These are phyloP conservation scores for Xestia c-nigrum DNA, from an alignment of 2,888 invertebrate species.

Conservation along the genomic window DNA sequence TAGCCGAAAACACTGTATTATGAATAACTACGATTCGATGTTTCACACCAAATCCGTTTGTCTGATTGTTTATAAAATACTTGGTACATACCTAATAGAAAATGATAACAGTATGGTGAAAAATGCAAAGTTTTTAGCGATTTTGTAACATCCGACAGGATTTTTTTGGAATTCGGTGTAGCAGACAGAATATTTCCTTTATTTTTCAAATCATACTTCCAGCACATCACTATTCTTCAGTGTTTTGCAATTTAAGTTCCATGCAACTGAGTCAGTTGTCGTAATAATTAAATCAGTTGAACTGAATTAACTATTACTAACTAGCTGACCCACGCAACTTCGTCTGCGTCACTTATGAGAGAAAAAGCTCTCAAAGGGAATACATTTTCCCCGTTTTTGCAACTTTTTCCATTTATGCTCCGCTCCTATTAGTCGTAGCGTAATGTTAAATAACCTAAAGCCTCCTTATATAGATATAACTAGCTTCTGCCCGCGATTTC, in stretches of 20 bases:
- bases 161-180: background rate
- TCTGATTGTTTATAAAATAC: conserved; percentile 49
- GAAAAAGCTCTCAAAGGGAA: too few relatives aligned
- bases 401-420: too few relatives aligned
- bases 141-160: background rate
- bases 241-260: background rate
- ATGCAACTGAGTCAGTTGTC: too few relatives aligned
- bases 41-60: conserved; percentile 25
- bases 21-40: conserved; percentile 35
- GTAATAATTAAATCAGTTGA: too few relatives aligned
- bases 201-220: background rate
- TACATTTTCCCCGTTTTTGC: too few relatives aligned
- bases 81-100: conserved; percentile 14
- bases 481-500: background rate
- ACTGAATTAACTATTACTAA: background rate
- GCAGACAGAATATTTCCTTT: background rate
- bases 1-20: conserved; percentile 20
- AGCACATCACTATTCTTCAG: background rate
- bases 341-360: too few relatives aligned
- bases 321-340: too few relatives aligned
- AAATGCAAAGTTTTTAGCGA: conserved; percentile 10
- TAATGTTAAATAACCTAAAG: too few relatives aligned
- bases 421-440: too few relatives aligned
- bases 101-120: conserved; percentile 30
- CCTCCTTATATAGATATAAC: too few relatives aligned